phyloP scores from a whole-genome alignment of 2,113 vertebrate species.

The Sinocyclocheilus anshuiensis region DNA sequence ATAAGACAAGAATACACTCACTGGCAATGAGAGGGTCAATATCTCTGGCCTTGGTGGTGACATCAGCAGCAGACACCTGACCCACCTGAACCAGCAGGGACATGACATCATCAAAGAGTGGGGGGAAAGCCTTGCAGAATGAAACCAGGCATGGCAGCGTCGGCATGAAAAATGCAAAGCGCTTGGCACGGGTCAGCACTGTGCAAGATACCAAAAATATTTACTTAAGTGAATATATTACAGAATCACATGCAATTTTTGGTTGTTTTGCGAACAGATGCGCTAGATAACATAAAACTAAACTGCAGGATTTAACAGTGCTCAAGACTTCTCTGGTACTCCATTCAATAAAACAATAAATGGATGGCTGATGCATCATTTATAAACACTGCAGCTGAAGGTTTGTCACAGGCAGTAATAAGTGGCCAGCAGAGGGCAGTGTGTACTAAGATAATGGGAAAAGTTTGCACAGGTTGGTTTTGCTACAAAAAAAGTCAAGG shows the following conservation, averaged over 20 bases:
- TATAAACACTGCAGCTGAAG: conserved; percentile 15
- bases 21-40: conserved; percentile 92
- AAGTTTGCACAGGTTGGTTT: background rate
- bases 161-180: conserved; percentile 94
- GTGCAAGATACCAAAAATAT: conserved; percentile 33
- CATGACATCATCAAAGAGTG: conserved; percentile 92
- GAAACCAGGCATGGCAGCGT: conserved; percentile 94
- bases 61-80: conserved; percentile 95
- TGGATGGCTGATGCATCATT: conserved; percentile 17
- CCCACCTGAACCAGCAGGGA: conserved; percentile 93
- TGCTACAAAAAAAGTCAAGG: background rate
- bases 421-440: conserved; percentile 28
- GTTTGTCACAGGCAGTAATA: background rate
- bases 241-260: background rate
- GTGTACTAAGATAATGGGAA: background rate
- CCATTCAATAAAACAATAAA: conserved; percentile 22
- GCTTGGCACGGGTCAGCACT: conserved; percentile 93
- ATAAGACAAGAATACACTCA: conserved; percentile 70
- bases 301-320: background rate
- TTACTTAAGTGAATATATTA: background rate
- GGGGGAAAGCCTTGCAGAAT: conserved; percentile 96
- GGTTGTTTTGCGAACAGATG: background rate
- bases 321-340: background rate
- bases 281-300: background rate
- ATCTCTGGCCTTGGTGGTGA: conserved; percentile 90